Percentiles rank a stretch among this genome's conserved stretches.
phyloP scores from a whole-genome alignment of 2,113 vertebrate species.

The Dermatemys mawii region DNA sequence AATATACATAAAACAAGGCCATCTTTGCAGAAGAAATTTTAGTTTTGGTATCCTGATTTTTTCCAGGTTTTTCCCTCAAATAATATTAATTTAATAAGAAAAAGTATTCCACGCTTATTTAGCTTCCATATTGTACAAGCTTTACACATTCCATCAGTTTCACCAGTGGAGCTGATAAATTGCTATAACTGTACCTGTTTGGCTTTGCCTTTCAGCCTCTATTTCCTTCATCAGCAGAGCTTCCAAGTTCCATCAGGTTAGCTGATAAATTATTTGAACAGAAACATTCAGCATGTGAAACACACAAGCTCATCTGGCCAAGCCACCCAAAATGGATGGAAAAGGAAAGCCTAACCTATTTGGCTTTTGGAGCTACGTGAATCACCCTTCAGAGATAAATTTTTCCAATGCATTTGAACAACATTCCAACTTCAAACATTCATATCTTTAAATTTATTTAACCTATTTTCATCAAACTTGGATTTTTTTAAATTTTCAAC shows the following conservation, averaged over 20 bases:
- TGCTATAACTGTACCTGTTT: not conserved
- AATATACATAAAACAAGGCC: not conserved
- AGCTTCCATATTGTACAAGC: not conserved
- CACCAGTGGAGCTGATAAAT: not conserved
- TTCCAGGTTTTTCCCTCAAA: not conserved
- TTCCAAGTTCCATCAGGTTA: not conserved
- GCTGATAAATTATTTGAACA: not conserved
- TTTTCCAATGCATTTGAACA: conserved; percentile 17
- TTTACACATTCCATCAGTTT: not conserved
- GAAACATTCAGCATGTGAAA: not conserved
- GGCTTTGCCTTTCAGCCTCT: not conserved
- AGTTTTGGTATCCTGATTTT: not conserved
- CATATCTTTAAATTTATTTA: not conserved
- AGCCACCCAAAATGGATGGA: not conserved
- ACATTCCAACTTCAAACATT: conserved; percentile 43
- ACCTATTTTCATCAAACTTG: not conserved
- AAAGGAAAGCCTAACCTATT: conserved; percentile 32
- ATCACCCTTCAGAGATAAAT: conserved; percentile 42
- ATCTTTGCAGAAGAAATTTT: not conserved
- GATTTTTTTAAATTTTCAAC: not conserved
- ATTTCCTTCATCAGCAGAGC: not conserved
- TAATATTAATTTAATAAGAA: not conserved
- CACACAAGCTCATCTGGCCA: not conserved
- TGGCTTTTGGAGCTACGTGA: conserved; percentile 49
- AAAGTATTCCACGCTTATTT: not conserved